Base-by-base conservation (phyloP, 1,140 invertebrate genomes). In the Whitmania pigra region DNA sequence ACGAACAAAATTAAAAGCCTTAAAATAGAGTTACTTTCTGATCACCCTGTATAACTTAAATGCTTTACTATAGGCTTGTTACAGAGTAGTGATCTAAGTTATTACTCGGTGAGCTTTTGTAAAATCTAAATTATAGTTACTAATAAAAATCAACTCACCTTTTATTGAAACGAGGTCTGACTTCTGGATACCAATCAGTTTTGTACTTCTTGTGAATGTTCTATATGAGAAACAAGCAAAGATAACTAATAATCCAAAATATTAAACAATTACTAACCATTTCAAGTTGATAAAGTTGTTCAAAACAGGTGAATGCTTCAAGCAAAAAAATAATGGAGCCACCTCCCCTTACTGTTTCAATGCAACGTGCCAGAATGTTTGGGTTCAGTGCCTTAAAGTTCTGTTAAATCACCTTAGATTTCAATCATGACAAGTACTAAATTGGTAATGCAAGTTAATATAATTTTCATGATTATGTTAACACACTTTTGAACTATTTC, bases 341-440 rank as follows among this genome's bases (percentile, higher is more conserved):
- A 73, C 97, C 96, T 72, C 97, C 96, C 86, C 97, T 93, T 0
- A 99, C 92, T 0, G 97, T 99, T 86, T 99, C 97, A 76, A 99
- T 88, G 11, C 95, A 98, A 75, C 96, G 85, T 0, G 97, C 97
- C 78, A 99, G 84, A 60, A 98, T 85, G 83, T 99, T 99, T 11
- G 97, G 97, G 22, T 96, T 99, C 0, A 99, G 78, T 3, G 95
- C 94, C 86, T 99, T 95, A 86, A 99, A 99, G 84, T 99, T 96
- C 88, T 93, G 80, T 18, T 84, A 83, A 73, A 63, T 13, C 18
- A 17, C 43, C 43, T 7, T 7, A 11, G 43, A 49, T 49, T 49
- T 15, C 5, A 49, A 49, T 4, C 43, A 49, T 36, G 31, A 49
- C 13, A 49, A 49, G 5, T 13, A 49, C 43, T 15, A 49, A 15